Conservation (phyloP, 2,797 vertebrate species). For the Numenius phaeopus region DNA sequence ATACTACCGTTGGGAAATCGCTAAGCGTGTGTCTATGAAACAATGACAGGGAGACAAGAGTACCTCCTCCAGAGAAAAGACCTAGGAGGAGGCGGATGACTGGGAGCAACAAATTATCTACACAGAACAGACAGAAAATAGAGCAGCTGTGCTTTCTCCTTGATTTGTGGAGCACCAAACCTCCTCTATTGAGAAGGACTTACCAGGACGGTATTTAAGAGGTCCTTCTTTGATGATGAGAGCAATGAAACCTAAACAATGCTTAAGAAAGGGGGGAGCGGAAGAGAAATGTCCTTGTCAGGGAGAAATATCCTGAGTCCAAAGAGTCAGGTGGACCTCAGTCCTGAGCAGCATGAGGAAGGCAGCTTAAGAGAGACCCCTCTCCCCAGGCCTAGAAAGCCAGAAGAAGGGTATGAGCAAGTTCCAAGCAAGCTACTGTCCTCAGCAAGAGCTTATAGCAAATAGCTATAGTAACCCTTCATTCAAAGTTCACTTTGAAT, state of each 20-base stretch:
- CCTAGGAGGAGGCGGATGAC: slow-evolving; percentile 30
- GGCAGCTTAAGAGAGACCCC: not conserved
- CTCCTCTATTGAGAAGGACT: not conserved
- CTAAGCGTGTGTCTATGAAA: slow-evolving; percentile 53
- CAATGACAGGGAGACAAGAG: slow-evolving; percentile 57
- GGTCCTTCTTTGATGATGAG: not conserved
- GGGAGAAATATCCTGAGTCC: not conserved
- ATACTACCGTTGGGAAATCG: slow-evolving; percentile 66
- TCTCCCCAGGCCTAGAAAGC: not conserved
- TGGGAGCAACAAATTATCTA: slow-evolving; percentile 37
- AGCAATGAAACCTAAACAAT: not conserved
- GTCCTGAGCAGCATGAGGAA: not conserved
- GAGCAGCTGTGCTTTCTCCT: not conserved
- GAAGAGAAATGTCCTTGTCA: not conserved
- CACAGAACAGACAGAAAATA: slow-evolving; percentile 17
- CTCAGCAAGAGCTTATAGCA: not conserved
- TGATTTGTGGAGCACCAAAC: not conserved
- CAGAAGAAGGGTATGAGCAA: not conserved
- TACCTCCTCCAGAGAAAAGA: slow-evolving; percentile 49
- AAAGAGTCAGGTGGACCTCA: not conserved
- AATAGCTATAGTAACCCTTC: not conserved
- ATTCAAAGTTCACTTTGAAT: not conserved
- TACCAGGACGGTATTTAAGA: not conserved
- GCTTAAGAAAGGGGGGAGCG: not conserved
- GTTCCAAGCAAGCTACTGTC: not conserved